Base-by-base conservation (phyloP, 2,888 invertebrate genomes). In the Liopterus haemorrhoidalis region DNA sequence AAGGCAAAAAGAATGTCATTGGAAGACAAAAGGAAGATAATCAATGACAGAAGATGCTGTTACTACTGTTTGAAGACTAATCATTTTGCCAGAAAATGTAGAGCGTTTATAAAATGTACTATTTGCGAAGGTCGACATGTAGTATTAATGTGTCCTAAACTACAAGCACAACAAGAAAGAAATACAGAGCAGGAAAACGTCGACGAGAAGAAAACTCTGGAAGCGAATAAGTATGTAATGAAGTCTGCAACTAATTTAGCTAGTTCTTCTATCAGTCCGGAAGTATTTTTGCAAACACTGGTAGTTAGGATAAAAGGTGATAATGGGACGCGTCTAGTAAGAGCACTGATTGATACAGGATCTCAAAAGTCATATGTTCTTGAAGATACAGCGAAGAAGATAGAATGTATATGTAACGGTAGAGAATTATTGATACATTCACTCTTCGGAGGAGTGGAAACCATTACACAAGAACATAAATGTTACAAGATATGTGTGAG, bases 291-390 rank as follows among this genome's bases (percentile, higher is more conserved):
- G 16, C 41, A n/a, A n/a, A n/a, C n/a, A n/a, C n/a, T n/a, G n/a
- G n/a, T n/a, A n/a, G 25, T 40, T 14, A 19, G 11, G 16, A n/a
- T 44, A 43, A 19, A 21, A 8, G 14, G 14, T 11, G 42, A 39
- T n/a, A 32, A 36, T 31, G 21, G 21, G 4, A n/a, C n/a, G n/a
- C n/a, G n/a, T 5, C 25, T 32, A 27, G 25, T 43, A 9, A 30
- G 48, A 31, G 48, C 37, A n/a, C 24, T 38, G 14, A 48, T 48
- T 20, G 48, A 48, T 16, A 44, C 22, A 15, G 44, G 43, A 5
- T 49, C 47, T 6, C 49, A 49, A 24, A 32, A 40, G 19, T 50
- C 45, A 24, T 50, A 50, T 39, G 32, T 50, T 27, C 28, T 20
- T 15, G 22, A 40, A 19, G 35, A 42, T 11, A 20, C 41, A 5